phyloP scores from a whole-genome alignment of 2,113 vertebrate species.

The Tetrao urogallus region DNA sequence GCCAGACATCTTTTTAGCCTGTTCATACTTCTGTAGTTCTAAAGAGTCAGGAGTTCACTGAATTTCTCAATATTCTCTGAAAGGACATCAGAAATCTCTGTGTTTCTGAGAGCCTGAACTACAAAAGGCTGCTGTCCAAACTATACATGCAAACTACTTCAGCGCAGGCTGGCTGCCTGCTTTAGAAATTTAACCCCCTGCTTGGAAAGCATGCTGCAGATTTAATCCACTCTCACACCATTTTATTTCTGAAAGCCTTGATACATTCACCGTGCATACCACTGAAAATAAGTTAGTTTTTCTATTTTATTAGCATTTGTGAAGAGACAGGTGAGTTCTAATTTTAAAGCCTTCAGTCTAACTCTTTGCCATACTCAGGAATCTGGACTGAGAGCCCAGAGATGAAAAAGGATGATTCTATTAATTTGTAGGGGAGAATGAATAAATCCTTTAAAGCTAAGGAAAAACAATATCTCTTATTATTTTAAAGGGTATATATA shows the following conservation, averaged over 20 bases:
- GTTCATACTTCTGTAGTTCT: not conserved
- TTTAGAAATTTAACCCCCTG: not conserved
- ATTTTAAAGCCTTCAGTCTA: constrained; percentile 8
- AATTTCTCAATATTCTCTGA: not conserved
- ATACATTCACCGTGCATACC: not conserved
- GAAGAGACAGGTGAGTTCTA: constrained; percentile 8
- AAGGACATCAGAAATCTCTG: not conserved
- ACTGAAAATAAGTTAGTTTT: not conserved
- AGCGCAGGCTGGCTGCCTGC: not conserved
- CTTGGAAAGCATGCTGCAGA: not conserved
- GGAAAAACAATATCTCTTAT: not conserved
- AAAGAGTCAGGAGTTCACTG: not conserved
- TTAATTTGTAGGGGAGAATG: not conserved
- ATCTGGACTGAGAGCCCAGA: not conserved
- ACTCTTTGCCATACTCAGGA: not conserved
- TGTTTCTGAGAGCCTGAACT: not conserved
- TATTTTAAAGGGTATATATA: not conserved
- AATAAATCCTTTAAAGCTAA: not conserved
- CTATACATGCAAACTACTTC: constrained; percentile 2
- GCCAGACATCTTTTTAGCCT: not conserved
- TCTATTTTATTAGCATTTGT: not conserved
- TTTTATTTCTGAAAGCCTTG: not conserved
- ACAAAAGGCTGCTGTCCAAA: not conserved
- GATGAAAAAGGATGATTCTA: not conserved
- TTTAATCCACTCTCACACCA: not conserved